Evolutionary conservation across 2,113 vertebrate species (phyloP).

Genomic region (Neopipo cinnamomea): DNA sequence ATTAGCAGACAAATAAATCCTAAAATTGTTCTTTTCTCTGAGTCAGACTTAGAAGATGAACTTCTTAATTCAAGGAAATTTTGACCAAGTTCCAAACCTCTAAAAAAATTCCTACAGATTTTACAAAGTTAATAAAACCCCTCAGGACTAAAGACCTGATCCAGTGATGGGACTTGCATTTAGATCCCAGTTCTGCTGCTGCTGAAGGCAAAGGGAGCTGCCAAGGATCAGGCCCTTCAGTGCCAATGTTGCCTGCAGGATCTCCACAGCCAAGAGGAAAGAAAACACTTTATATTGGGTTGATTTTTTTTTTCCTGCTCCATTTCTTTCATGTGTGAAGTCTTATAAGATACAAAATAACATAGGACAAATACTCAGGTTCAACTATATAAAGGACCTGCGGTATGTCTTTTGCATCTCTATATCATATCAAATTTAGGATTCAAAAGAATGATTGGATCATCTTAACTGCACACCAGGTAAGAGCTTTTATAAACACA

Average conservation of each 20-base stretch:
- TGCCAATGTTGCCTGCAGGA: fast-evolving
- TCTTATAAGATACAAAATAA: neutral
- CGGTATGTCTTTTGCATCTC: neutral
- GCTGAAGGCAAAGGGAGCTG: neutral
- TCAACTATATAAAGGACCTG: neutral
- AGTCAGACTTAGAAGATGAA: neutral
- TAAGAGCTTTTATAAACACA: neutral
- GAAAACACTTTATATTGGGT: neutral
- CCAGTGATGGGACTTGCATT: neutral
- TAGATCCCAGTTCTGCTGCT: neutral
- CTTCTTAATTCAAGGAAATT: neutral
- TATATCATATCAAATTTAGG: neutral
- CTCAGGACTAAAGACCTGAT: neutral
- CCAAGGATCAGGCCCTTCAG: neutral
- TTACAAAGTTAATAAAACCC: neutral
- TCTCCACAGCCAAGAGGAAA: neutral
- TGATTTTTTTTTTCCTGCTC: neutral
- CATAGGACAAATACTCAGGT: neutral
- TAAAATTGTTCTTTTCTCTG: neutral
- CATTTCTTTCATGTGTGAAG: neutral
- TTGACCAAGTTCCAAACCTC: neutral
- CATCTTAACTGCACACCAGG: neutral
- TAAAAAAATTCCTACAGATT: neutral
- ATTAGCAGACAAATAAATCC: neutral
- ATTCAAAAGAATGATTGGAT: neutral